Conservation (phyloP, 1,140 invertebrate species). For the Holcopasites calliopsidis region DNA sequence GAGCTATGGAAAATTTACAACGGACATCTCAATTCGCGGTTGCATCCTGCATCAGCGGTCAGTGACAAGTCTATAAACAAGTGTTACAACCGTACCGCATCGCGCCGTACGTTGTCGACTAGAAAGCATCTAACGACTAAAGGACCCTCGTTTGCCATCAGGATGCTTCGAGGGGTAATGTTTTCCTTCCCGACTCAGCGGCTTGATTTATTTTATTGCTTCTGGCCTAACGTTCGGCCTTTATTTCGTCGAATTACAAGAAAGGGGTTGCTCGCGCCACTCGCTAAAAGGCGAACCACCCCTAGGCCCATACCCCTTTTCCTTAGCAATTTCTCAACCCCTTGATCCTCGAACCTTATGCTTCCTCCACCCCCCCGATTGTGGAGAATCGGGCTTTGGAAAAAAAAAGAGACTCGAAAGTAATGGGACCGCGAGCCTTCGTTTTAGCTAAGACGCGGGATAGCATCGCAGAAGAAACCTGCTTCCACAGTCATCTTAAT, state of each 20-base stretch:
- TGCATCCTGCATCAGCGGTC: no score
- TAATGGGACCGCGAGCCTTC: background rate
- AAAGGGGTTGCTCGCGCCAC: conserved; percentile 67
- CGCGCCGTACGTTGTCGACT: conserved; percentile 33
- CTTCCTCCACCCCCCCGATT: conserved; percentile 40
- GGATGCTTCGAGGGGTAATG: conserved; percentile 62
- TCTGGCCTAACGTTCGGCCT: conserved; percentile 68
- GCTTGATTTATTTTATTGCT: conserved; percentile 70
- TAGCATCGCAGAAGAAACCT: conserved; percentile 34
- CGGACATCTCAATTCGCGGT: conserved; percentile 51
- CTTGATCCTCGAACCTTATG: conserved; percentile 50
- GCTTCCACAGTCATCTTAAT: conserved; percentile 51
- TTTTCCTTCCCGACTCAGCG: conserved; percentile 63
- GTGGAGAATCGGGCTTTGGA: background rate
- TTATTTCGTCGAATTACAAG: conserved; percentile 70
- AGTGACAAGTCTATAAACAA: background rate
- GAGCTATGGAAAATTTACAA: conserved; percentile 36
- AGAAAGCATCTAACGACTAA: conserved; percentile 49
- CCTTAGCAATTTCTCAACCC: conserved; percentile 34
- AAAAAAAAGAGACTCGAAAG: background rate
- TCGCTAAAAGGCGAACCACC: conserved; percentile 61
- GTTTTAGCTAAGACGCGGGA: background rate
- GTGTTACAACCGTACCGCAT: no score
- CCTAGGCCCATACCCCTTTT: conserved; percentile 13
- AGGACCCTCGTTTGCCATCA: conserved; percentile 65